These are phyloP conservation scores for Thaumetopoea pityocampa DNA, from an alignment of 1,140 invertebrate species.

Conservation along the genomic window DNA sequence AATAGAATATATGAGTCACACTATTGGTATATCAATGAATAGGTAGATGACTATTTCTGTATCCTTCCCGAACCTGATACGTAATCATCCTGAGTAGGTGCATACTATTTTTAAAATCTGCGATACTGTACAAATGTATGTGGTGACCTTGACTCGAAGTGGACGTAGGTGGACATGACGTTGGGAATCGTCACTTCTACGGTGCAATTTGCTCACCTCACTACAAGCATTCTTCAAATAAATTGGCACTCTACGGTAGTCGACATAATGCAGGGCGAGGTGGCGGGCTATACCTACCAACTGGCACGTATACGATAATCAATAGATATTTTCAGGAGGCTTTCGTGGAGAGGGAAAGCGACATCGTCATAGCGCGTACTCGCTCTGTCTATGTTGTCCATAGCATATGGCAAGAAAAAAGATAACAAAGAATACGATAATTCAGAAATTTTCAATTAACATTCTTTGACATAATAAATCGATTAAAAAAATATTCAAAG, in stretches of 20 bases:
- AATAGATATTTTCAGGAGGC: slow-evolving; percentile 76
- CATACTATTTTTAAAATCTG: slow-evolving; percentile 24
- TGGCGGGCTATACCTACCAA: slow-evolving; percentile 57
- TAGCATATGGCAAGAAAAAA: slow-evolving; percentile 36
- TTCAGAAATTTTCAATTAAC: no score
- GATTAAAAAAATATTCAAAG: no score
- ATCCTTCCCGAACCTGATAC: slow-evolving; percentile 27
- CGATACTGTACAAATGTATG: slow-evolving; percentile 12
- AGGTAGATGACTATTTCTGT: not conserved
- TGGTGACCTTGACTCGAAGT: slow-evolving; percentile 13
- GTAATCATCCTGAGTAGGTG: slow-evolving; percentile 34
- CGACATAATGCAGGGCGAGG: slow-evolving; percentile 64
- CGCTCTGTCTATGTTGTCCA: slow-evolving; percentile 58
- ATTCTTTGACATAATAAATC: no score
- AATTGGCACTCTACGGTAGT: slow-evolving; percentile 65
- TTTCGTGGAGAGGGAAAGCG: slow-evolving; percentile 63
- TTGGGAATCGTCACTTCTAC: slow-evolving; percentile 14
- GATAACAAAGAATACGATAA: no score
- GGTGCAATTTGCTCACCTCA: slow-evolving; percentile 21
- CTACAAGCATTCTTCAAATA: slow-evolving; percentile 61
- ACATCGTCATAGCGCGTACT: slow-evolving; percentile 48
- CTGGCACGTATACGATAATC: slow-evolving; percentile 68
- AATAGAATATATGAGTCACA: no score
- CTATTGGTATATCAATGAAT: no score
- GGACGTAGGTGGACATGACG: slow-evolving; percentile 25